Base-by-base conservation (phyloP, 2,888 invertebrate genomes). In the Sthenelais limicola region DNA sequence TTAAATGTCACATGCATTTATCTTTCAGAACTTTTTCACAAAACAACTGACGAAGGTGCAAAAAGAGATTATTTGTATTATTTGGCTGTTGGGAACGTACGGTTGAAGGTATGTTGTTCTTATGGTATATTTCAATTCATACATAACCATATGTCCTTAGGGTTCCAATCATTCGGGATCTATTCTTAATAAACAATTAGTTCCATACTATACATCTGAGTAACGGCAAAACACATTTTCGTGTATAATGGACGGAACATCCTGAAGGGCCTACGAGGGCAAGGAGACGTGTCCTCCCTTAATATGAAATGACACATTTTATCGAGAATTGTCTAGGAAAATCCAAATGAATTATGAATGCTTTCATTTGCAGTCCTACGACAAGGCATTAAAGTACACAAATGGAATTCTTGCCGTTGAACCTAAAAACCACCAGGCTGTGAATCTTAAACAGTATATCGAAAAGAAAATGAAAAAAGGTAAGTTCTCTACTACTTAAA, bases 51-150 rank as follows among this genome's bases (percentile, higher is more conserved):
- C 28, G 93, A 93, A 5, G 88, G 88, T 54, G 94, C 94, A 67
- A 94, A 93, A 86, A 90, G 98, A 76, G 98, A 98, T 88, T 98
- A 97, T 88, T 91, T 98, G 70, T 98, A 95, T 90, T 98, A 97
- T 88, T 91, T 98, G 86, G 94, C 97, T 4, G 92, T 98, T 82
- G 98, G 96, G 76, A 93, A 94, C 89, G 95, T 97, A 1, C 91
- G 97, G 85, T 91, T 97, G 81, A 97, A 96, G 88, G 92, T 91
- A 82, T 80, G 77, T 74, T 30, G 15, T 38, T 51, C 9, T 18
- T 12, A 7, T 18, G 15, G 21, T 21, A 18, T 9, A 51, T 18
- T 43, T 43, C 43, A 43, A 15, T 43, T 43, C 43, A 12, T 43
- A 9, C 9, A 43, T 15, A 9, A 15, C 43, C 12, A 12, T n/a